Evolutionary conservation across 2,888 invertebrate genomes (phyloP), one percentile per base, ranked within the genome.

Genomic region (Nezara viridula): DNA sequence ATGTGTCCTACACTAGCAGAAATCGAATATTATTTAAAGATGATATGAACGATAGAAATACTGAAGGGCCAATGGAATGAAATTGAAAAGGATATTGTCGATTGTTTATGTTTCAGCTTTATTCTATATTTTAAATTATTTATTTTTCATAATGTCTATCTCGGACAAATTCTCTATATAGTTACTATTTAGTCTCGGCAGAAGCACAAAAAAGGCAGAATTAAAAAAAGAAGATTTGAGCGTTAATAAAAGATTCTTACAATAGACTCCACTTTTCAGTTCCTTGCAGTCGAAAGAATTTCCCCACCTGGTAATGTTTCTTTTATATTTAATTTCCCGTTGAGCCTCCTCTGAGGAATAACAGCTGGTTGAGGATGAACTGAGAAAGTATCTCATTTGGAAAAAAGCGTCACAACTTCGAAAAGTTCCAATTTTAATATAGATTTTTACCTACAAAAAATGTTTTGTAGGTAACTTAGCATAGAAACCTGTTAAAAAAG

Each of bases 241-340:
- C n/a, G n/a, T n/a, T n/a, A n/a, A n/a, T n/a, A n/a, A n/a, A n/a
- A n/a, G n/a, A n/a, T n/a, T n/a, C n/a, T n/a, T n/a, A n/a, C n/a
- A n/a, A n/a, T 44, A 7, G 7, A 55, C 3, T 14, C 12, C 12
- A 60, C 12, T 60, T 60, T 27, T 60, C 27, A 27, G n/a, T 27
- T 27, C 60, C 60, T 60, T 27, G 27, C n/a, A 60, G 27, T 27
- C 14, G 5, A 16, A 27, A 0, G 2, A 2, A 14, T 60, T 37
- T 73, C 37, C 7, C 14, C 66, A 73, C 19, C 32, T 37, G 32
- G 19, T 21, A 37, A 37, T 19, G 66, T 73, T 37, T 37, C n/a
- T 73, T 21, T 73, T 37, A 37, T 14, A 19, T 73, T 73, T 73
- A 73, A 73, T 73, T 73, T 73, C 66, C 66, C 37, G 16, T 73